Base-by-base conservation (phyloP, 2,888 invertebrate genomes). In the Octodonta nipae region DNA sequence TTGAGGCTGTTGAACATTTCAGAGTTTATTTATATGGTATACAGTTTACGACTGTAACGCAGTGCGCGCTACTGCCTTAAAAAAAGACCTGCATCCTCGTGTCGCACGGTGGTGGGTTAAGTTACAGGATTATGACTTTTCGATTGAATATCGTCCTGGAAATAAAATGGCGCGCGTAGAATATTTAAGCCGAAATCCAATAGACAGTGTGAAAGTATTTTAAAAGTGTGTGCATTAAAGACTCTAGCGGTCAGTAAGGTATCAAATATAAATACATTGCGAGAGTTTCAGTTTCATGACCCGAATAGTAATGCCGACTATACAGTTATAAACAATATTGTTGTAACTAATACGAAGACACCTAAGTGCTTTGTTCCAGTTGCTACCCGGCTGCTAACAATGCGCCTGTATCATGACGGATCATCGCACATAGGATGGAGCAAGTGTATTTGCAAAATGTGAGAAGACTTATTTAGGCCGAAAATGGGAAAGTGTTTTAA, bases 61-160 rank as follows among this genome's bases (percentile, higher is more conserved):
- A 56, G 31, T 45, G 47, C 28, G 40, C 5, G 41, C 36, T 13
- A 38, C 27, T 15, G 31, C 29, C 4, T n/a, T n/a, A n/a, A n/a
- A n/a, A n/a, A n/a, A n/a, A n/a, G 2, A 26, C 4, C 28, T 35
- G 15, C 36, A 33, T 33, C 44, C 44, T 1, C 36, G 44, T 6
- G 43, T 47, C 1, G 40, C 40, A 2, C 36, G 45, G 3, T 50
- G 50, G 43, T 45, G 46, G 44, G 27, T 44, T 6, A 40, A 43
- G 28, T 35, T 47, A 15, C 46, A 45, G 32, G 42, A 44, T 26
- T 49, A 39, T 33, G 40, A 49, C 26, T 47, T 48, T 32, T 13
- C 16, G 2, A 40, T 50, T 10, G 41, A 45, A 32, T 47, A 48
- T 36, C 26, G 46, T 14, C 34, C 42, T 8, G 46, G 45, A 17